Base-by-base conservation (phyloP, 2,888 invertebrate species). In the Poecilobothrus nobilitatus region DNA sequence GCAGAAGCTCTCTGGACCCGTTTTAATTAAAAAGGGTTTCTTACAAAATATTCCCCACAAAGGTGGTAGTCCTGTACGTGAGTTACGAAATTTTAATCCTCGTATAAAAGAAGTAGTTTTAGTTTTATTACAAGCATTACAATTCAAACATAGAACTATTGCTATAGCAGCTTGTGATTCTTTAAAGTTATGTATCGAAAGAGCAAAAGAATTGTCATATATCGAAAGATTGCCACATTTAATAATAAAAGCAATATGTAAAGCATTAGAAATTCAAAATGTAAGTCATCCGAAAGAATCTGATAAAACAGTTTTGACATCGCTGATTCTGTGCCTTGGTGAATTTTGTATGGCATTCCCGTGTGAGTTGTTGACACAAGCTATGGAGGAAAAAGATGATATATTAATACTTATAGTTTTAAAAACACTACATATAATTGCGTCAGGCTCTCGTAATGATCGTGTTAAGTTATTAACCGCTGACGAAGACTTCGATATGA, bases 301-400 rank as follows among this genome's bases (percentile, higher is more conserved):
- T 0, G 82, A 82, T 68, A 82, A 82, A 71, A 76, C 78, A 61
- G 78, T 81, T 34, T 72, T 82, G 2, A 81, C 80, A 41, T 91
- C 94, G 0, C 84, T 96, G 74, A 86, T 97, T 76, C 87, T 96
- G 69, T 94, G 95, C 78, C 84, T 97, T 71, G 94, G 95, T 0
- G 96, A 97, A 82, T 96, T 95, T 89, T 95, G 95, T 68, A 94
- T 97, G 87, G 86, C 90, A 66, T 87, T 96, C 74, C 91, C 91
- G 0, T 87, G 88, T 0, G 76, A 81, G n/a, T 82, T 87, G 67
- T 83, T 91, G 73, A 80, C 90, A 77, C 83, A 77, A 37, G 75
- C 78, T 1, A 70, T 76, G 10, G 78, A 77, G 53, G 80, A 80
- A 9, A 75, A 76, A 18, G 77, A 76, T 27, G 78, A 86, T 62